phyloP scores from a whole-genome alignment of 2,113 vertebrate species.

The Picathartes gymnocephalus region DNA sequence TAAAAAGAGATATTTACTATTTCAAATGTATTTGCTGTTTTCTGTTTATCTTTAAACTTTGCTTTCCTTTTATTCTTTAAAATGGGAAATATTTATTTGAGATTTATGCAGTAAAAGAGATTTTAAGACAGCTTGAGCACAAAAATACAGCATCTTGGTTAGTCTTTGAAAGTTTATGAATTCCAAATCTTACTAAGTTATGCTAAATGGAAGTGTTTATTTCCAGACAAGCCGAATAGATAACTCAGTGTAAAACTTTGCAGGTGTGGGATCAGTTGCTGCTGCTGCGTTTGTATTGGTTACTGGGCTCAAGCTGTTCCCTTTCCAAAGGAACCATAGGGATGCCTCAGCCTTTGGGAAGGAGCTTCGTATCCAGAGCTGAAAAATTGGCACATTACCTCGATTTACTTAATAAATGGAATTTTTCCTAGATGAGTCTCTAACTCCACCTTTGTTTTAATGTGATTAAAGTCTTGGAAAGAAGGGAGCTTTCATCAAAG shows the following conservation, averaged over 20 bases:
- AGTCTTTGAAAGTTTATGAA: not conserved
- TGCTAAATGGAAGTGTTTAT: not conserved
- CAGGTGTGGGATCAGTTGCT: not conserved
- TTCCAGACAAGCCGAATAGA: not conserved
- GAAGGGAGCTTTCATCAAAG: conserved; percentile 15
- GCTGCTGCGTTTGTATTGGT: not conserved
- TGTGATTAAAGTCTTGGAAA: conserved; percentile 13
- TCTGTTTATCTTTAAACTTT: not conserved
- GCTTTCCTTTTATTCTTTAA: not conserved
- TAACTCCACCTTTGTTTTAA: conserved; percentile 34
- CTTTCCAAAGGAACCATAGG: not conserved
- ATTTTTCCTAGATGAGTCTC: conserved; percentile 22
- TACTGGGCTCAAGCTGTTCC: not conserved
- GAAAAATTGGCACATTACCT: not conserved
- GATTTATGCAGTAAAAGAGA: not conserved
- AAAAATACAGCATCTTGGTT: not conserved
- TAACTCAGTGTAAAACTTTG: not conserved
- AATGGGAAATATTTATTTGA: not conserved
- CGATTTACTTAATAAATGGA: not conserved
- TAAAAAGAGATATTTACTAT: not conserved
- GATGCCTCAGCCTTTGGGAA: not conserved
- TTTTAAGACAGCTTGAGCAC: not conserved
- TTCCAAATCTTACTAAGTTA: not conserved
- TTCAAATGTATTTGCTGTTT: not conserved
- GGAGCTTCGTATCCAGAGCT: not conserved